phyloP scores from a whole-genome alignment of 2,797 vertebrate genomes.

The Lagorchestes hirsutus region DNA sequence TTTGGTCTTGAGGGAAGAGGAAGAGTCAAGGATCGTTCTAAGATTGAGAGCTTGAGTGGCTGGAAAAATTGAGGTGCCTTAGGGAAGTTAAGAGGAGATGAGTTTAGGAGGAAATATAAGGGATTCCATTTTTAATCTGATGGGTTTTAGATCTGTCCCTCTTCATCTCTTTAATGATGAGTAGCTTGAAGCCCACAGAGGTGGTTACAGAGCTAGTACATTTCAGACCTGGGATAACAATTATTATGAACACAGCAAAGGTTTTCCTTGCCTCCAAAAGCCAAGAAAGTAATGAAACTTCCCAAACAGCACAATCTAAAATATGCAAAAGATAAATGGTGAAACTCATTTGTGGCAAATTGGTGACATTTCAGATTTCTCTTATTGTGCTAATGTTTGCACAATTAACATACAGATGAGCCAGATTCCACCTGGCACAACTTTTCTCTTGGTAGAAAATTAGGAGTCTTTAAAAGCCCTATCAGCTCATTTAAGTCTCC shows the following conservation, averaged over 20 bases:
- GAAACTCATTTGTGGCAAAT: background rate
- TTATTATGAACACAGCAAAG: background rate
- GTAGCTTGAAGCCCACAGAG: background rate
- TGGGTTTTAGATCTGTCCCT: background rate
- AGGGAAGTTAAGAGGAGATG: background rate
- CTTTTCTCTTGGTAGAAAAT: conserved; percentile 3
- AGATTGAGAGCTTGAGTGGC: background rate
- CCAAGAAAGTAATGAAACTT: conserved; percentile 1
- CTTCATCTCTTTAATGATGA: background rate
- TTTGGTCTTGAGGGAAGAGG: background rate
- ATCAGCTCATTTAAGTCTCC: background rate
- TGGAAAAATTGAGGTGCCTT: background rate
- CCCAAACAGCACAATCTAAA: background rate
- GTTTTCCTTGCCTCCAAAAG: background rate
- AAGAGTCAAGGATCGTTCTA: background rate
- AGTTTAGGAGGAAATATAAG: background rate
- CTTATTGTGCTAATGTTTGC: background rate
- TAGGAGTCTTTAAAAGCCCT: background rate
- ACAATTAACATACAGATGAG: background rate
- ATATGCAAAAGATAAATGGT: background rate
- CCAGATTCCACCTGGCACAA: background rate
- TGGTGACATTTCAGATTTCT: background rate
- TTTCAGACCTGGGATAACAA: background rate
- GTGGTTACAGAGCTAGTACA: background rate
- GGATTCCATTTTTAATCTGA: background rate